A percentile compares a stretch with the other conserved stretches of the same genome.
These are phyloP conservation scores for Tuberolachnus salignus DNA, from an alignment of 2,888 invertebrate genomes.

Conservation along the genomic window DNA sequence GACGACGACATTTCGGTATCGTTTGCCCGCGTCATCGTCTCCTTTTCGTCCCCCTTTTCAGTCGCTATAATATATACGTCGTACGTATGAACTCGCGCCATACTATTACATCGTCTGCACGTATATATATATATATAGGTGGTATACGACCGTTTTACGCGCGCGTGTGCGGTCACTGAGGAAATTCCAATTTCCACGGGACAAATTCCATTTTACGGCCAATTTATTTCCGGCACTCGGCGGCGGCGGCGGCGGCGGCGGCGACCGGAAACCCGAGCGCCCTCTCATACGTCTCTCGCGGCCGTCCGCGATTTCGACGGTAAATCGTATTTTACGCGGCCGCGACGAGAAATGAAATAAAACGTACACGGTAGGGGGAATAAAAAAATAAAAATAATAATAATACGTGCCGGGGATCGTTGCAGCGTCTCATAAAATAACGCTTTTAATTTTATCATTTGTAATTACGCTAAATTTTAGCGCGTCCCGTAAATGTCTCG, in stretches of 20 bases:
- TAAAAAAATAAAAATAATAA: not conserved
- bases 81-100: not conserved
- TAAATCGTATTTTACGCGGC: conserved; percentile 36
- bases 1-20: too few relatives aligned
- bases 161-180: conserved; percentile 48
- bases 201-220: conserved; percentile 55
- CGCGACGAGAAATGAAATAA: too few relatives aligned
- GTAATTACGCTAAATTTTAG: too few relatives aligned
- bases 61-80: too few relatives aligned
- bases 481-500: too few relatives aligned
- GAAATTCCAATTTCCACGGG: conserved; percentile 55
- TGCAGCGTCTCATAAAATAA: too few relatives aligned
- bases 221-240: conserved; percentile 53
- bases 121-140: not conserved
- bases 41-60: not conserved
- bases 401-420: too few relatives aligned
- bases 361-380: not conserved
- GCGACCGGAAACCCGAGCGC: conserved; percentile 33
- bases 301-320: not conserved
- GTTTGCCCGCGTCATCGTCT: too few relatives aligned
- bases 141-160: not conserved
- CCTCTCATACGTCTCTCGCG: not conserved
- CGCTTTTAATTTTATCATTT: too few relatives aligned
- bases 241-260: conserved; percentile 33
- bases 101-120: too few relatives aligned